Base-by-base conservation (phyloP, 2,797 vertebrate genomes). In the Erethizon dorsatum region DNA sequence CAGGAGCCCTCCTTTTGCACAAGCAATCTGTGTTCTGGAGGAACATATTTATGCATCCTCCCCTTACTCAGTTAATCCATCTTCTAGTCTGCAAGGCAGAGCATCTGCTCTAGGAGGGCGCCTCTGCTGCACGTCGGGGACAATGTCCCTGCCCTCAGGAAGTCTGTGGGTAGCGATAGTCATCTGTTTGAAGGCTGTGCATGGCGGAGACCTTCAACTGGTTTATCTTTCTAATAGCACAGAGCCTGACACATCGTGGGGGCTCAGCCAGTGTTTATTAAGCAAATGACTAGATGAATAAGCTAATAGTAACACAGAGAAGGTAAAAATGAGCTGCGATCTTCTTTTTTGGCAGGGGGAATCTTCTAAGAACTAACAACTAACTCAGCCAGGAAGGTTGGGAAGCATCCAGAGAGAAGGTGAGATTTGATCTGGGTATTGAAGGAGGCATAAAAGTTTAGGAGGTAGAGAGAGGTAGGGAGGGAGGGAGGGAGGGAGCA, bases 71-170 rank as follows among this genome's bases (percentile, higher is more conserved):
- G 37, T 14, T 56, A 41, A 50, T 28, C 37, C 1, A 2, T 26
- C 54, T 83, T 59, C 57, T 26, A 1, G 24, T 82, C 37, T 12
- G 24, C 63, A 37, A 67, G 56, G n/a, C 12, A 28, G 22, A 75
- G 57, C 4, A 0, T 52, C 47, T 28, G 0, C 20, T 45, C 41
- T 5, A 5, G 15, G 24, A 2, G 5, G 0, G 17, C 11, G 50
- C 82, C 8, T 59, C 54, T 73, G 59, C 33, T 14, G 26, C 31
- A 12, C 2, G 3, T 4, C 54, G 14, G 22, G 18, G 26, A 33
- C 5, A 22, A 0, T 6, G 24, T 37, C 57, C 57, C 37, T 33
- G 47, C 33, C 84, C 63, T 90, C 0, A 0, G 28, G 26, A 59
- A 65, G 67, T 54, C 45, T 11, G 0, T 13, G 26, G 75, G 9